A percentile compares a stretch with the other conserved stretches of the same genome.
These are phyloP conservation scores for Ips nitidus DNA, from an alignment of 1,140 invertebrate species.

Conservation along the genomic window DNA sequence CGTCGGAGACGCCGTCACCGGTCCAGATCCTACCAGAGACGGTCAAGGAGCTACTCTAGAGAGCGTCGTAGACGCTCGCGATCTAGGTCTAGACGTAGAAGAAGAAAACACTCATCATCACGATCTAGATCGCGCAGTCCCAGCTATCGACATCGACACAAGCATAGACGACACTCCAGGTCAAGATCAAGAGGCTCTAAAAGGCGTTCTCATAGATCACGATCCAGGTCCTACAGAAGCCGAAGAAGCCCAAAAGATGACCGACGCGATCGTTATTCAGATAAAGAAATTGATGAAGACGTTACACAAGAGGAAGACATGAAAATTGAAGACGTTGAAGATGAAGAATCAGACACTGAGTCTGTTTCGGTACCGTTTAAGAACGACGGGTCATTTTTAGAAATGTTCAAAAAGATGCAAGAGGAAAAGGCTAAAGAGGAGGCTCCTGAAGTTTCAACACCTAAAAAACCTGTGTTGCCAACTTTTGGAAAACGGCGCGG, in stretches of 20 bases:
- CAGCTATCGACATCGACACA: conserved; percentile 44
- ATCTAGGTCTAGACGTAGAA: conserved; percentile 35
- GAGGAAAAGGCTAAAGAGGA: conserved; percentile 53
- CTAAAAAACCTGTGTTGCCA: conserved; percentile 57
- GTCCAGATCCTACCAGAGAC: conserved; percentile 30
- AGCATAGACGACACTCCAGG: conserved; percentile 35
- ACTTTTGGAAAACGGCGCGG: conserved; percentile 82
- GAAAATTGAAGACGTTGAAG: conserved; percentile 44
- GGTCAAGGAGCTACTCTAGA: conserved; percentile 36
- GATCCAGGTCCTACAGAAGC: conserved; percentile 48
- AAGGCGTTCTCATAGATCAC: conserved; percentile 44
- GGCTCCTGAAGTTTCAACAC: conserved; percentile 27
- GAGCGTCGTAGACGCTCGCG: conserved; percentile 37
- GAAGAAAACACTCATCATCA: conserved; percentile 37
- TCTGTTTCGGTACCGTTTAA: conserved; percentile 66
- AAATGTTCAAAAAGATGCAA: conserved; percentile 89
- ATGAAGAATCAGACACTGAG: conserved; percentile 42
- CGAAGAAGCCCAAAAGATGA: conserved; percentile 39
- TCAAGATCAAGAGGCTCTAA: conserved; percentile 35
- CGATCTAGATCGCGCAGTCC: conserved; percentile 43
- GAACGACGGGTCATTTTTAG: conserved; percentile 86
- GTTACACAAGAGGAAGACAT: conserved; percentile 36
- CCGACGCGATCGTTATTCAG: conserved; percentile 24
- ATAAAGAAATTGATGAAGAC: conserved; percentile 25
- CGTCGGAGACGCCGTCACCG: conserved; percentile 36